Conservation (phyloP, 2,797 vertebrate genomes). For the Sebastes minor region DNA sequence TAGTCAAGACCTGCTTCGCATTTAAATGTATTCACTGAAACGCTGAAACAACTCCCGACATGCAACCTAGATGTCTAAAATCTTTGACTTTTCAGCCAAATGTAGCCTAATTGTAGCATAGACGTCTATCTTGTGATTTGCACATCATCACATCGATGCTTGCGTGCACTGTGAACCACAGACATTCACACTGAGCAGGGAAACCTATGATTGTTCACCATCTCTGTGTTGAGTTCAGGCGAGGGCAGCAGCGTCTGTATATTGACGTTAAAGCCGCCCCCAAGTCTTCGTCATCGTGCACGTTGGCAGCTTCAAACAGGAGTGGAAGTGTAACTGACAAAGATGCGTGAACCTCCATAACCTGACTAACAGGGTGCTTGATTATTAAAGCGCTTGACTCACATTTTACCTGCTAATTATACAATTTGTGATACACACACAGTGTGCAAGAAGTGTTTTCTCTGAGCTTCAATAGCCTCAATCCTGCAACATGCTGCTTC, state of each 20-base stretch:
- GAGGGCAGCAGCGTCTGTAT: background rate
- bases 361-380: background rate
- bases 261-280: background rate
- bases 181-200: background rate
- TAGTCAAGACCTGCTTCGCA: background rate
- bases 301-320: background rate
- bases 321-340: background rate
- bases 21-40: background rate
- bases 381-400: background rate
- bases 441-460: background rate
- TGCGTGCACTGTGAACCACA: background rate
- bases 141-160: background rate
- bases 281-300: background rate
- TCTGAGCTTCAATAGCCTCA: background rate
- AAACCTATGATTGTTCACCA: background rate
- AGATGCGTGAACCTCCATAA: background rate
- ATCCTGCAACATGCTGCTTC: background rate
- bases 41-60: background rate
- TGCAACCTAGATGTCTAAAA: background rate
- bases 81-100: background rate
- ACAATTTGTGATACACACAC: background rate
- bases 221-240: background rate
- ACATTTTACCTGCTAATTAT: constrained; percentile 5
- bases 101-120: background rate
- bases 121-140: background rate